Conservation (phyloP, 1,140 invertebrate genomes). For the Drosophila funebris region DNA sequence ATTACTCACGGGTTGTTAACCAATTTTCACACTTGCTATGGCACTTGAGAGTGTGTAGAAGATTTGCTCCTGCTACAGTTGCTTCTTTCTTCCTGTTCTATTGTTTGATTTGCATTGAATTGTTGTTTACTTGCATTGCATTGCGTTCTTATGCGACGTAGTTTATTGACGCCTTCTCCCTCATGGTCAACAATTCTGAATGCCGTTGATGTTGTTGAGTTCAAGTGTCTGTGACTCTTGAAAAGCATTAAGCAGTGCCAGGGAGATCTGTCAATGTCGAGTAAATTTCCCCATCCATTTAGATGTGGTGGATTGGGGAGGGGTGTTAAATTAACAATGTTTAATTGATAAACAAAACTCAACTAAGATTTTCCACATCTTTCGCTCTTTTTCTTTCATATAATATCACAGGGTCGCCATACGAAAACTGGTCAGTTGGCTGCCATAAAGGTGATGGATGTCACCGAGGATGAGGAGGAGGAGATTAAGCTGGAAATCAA, state of each 20-base stretch:
- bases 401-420: constrained; percentile 93
- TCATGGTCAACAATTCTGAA: constrained; percentile 29
- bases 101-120: constrained; percentile 60
- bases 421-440: constrained; percentile 99
- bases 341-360: not conserved
- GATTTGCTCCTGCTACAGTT: not conserved
- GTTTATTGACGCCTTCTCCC: constrained; percentile 45
- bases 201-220: constrained; percentile 29
- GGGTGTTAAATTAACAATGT: too few species aligned
- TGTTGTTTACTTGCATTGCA: constrained; percentile 65
- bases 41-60: constrained; percentile 7
- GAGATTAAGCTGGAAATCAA: constrained; percentile 99
- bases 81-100: constrained; percentile 29
- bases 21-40: not conserved
- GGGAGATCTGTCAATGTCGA: constrained; percentile 27
- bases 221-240: constrained; percentile 30
- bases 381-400: not conserved
- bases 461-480: constrained; percentile 99
- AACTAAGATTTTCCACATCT: not conserved
- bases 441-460: constrained; percentile 99
- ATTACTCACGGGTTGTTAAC: not conserved
- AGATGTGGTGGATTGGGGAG: not conserved
- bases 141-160: constrained; percentile 23
- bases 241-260: constrained; percentile 41
- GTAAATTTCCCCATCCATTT: not conserved